Percentiles rank a stretch among this genome's conserved stretches.
phyloP scores from a whole-genome alignment of 2,797 vertebrate species.

The Anguilla marmorata region DNA sequence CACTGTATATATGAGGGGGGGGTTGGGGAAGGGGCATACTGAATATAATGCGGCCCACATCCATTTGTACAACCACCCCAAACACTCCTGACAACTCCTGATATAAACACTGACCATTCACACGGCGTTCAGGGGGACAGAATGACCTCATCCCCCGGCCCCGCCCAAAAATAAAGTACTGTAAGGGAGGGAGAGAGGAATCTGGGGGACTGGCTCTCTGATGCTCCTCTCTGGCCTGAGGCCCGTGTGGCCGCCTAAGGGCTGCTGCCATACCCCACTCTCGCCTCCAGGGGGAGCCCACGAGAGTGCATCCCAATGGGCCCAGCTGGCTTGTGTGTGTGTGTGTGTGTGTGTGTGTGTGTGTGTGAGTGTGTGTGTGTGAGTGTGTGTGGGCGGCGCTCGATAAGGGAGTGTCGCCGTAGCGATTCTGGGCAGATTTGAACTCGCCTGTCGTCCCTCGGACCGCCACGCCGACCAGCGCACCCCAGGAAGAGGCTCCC shows the following conservation, averaged over 20 bases:
- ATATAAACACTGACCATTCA: no score
- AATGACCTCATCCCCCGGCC: background rate
- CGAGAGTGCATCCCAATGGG: background rate
- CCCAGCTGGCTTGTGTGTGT: slow-evolving; percentile 20
- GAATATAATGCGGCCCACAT: no score
- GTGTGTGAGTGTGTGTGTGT: slow-evolving; percentile 43
- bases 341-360: slow-evolving; percentile 31
- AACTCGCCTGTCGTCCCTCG: background rate
- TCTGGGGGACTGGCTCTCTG: background rate
- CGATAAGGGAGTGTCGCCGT: slow-evolving; percentile 27
- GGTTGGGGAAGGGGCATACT: no score
- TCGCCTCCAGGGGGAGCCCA: background rate
- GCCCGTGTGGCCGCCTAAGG: no score
- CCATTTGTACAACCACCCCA: no score
- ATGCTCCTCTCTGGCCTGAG: background rate
- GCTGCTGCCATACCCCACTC: background rate
- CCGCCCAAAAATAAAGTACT: background rate
- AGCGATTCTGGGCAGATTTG: background rate
- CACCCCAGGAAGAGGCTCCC: slow-evolving; percentile 16
- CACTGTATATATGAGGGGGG: no score
- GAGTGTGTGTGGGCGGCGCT: slow-evolving; percentile 48
- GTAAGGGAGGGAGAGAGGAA: background rate
- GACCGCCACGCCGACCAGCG: background rate
- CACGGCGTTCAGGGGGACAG: no score
- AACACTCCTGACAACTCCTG: no score